Conservation (phyloP, 2,113 vertebrate species). For the Lagopus muta region DNA sequence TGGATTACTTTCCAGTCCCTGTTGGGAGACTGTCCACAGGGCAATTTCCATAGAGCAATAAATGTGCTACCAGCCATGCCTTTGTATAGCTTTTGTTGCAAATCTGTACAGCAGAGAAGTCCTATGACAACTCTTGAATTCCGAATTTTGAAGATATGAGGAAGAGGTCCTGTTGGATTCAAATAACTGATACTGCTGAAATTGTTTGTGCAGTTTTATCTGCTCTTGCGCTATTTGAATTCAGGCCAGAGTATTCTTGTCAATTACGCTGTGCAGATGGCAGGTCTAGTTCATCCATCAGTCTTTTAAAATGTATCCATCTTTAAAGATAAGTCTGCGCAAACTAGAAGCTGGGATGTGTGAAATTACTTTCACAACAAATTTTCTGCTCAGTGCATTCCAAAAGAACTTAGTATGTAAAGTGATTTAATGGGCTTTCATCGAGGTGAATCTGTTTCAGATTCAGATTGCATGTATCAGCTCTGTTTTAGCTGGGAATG, state of each 20-base stretch:
- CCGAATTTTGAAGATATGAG: not conserved
- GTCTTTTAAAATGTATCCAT: not conserved
- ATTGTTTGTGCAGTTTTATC: not conserved
- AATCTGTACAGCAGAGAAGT: not conserved
- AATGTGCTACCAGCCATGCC: not conserved
- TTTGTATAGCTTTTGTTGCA: not conserved
- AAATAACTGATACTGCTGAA: not conserved
- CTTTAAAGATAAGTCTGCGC: not conserved
- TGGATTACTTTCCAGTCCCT: not conserved
- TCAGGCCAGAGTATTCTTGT: not conserved
- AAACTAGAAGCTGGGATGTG: not conserved
- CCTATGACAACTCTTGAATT: not conserved
- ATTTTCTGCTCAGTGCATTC: not conserved
- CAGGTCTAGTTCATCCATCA: not conserved
- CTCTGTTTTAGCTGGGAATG: not conserved
- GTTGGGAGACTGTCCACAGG: not conserved
- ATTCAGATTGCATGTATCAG: not conserved
- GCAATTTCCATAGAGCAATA: not conserved
- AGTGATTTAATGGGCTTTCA: not conserved
- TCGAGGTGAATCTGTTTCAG: not conserved
- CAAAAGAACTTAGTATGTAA: not conserved
- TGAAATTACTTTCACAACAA: not conserved
- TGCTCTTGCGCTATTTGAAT: not conserved
- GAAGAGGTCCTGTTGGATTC: not conserved
- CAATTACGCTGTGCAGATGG: fast-evolving